Conservation (phyloP, 1,140 invertebrate species). For the Gonatopus flavifemur region DNA sequence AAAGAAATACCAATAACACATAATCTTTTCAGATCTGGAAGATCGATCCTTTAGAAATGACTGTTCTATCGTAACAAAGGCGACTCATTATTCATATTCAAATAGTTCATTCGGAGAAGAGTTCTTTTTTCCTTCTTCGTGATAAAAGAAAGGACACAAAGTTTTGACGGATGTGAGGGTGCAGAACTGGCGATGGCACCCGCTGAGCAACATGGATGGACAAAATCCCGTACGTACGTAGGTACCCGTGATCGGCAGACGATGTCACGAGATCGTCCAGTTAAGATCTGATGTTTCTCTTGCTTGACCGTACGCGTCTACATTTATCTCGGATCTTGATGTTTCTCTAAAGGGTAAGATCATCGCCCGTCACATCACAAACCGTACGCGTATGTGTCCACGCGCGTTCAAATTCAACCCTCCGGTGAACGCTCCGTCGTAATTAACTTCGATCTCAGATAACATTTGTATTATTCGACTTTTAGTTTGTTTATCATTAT, state of each 20-base stretch:
- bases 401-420: too few relatives aligned
- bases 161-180: conserved; percentile 51
- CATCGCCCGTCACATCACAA: conserved; percentile 30
- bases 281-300: conserved; percentile 48
- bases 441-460: too few relatives aligned
- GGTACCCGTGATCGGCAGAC: conserved; percentile 34
- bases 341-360: conserved; percentile 32
- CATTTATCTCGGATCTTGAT: conserved; percentile 45
- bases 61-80: conserved; percentile 1
- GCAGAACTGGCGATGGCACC: conserved; percentile 52
- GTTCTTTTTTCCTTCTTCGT: conserved; percentile 30
- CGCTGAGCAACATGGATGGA: conserved; percentile 45
- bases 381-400: too few relatives aligned
- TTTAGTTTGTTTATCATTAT: too few relatives aligned
- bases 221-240: conserved; percentile 33
- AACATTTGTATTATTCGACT: too few relatives aligned
- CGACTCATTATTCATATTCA: conserved; percentile 24
- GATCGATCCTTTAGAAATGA: conserved; percentile 10
- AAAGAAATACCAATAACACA: too few relatives aligned
- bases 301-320: conserved; percentile 30
- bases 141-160: conserved; percentile 33
- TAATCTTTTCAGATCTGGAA: conserved; percentile 9
- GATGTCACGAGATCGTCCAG: conserved; percentile 45
- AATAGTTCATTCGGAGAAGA: conserved; percentile 11
- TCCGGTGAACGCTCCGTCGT: too few relatives aligned